Conservation (phyloP, 2,113 vertebrate genomes). For the Daubentonia madagascariensis region DNA sequence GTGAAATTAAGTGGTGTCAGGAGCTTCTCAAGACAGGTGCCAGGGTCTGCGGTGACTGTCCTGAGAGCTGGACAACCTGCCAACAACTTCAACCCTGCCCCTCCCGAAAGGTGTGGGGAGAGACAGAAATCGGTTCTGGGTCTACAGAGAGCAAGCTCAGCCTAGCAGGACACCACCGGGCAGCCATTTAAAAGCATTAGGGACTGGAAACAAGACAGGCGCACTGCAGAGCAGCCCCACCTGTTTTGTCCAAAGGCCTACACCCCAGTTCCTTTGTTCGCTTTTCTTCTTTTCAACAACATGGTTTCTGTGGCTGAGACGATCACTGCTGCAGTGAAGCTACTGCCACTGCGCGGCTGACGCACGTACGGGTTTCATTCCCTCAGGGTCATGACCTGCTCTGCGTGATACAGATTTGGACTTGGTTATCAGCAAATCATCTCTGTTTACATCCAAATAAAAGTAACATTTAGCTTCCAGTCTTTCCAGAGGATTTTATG, state of each 20-base stretch:
- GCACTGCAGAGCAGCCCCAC: neutral
- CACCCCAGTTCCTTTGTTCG: neutral
- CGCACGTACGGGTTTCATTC: neutral
- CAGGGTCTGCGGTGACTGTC: neutral
- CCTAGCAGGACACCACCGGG: neutral
- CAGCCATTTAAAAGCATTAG: neutral
- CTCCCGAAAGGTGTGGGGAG: neutral
- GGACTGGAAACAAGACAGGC: neutral
- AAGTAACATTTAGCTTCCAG: neutral
- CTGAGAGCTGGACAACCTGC: neutral
- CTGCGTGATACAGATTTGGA: neutral
- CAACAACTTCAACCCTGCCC: neutral
- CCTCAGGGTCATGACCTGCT: neutral
- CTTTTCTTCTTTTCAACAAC: too few species aligned
- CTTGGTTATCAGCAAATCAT: neutral
- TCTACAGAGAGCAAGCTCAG: neutral
- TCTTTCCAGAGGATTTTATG: neutral
- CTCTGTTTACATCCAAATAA: neutral
- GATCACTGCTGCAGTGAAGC: accelerated
- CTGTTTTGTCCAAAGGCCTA: neutral
- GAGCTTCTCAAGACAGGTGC: neutral
- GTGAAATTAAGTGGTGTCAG: neutral
- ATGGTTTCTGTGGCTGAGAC: neutral
- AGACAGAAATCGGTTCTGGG: neutral
- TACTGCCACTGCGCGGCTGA: neutral